Base-by-base conservation (phyloP, 2,888 invertebrate genomes). In the Slavum lentiscoides region DNA sequence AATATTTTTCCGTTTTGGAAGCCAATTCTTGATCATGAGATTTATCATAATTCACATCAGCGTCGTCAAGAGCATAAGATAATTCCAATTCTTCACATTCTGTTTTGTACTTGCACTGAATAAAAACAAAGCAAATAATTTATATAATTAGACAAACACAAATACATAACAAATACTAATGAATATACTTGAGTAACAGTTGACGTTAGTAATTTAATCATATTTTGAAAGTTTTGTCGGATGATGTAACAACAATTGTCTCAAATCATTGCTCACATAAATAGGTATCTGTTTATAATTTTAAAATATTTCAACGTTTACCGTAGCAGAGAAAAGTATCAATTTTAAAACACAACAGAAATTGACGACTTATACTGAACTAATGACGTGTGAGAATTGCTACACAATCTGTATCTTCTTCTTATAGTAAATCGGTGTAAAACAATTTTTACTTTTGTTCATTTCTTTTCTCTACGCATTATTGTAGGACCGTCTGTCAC, bases 31-130 rank as follows among this genome's bases (percentile, higher is more conserved):
- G 70, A 2, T 70, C 77, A 43, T 80, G 77, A 13, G 21, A n/a
- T 72, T 72, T 70, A 58, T 80, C 77, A n/a, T 80, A 80, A 70
- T 80, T 80, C 23, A 55, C 2, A 62, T 80, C 70, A 0, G 77
- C 70, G 19, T n/a, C n/a, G n/a, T 80, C 55, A 4, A 80, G 64
- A 0, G 70, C 77, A 23, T 80, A 80, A 13, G 70, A 61, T 19
- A 80, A 2, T 21, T 80, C 77, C 15, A 80, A 55, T 5, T 72
- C 77, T 72, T 72, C 70, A 43, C 77, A 80, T 64, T 80, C 77
- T 9, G 49, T 6, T 72, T 80, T 80, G 53, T 64, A 72, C 43
- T 55, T 80, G 6, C 77, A 80, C 77, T 80, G n/a, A n/a, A 70
- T 49, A 53, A 62, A 9, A 70, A 64, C 23, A 66, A 7, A n/a